Base-by-base conservation (phyloP, 2,113 vertebrate species). In the Marmota monax region DNA sequence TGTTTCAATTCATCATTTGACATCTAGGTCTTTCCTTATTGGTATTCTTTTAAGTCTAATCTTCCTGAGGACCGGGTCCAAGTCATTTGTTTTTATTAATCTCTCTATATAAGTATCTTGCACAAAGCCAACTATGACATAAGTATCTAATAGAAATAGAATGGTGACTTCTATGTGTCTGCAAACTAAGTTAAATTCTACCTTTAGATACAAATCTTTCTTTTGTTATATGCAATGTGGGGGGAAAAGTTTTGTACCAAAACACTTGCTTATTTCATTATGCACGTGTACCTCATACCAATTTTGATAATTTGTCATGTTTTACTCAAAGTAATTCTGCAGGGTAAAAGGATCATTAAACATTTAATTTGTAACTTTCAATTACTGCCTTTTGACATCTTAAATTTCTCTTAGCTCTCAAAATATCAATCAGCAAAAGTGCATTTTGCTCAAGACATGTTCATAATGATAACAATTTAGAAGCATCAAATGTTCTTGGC, bases 301-400 rank as follows among this genome's bases (percentile, higher is more conserved):
- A 78, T 79, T 90, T 84, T 74, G 53, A 83, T 96, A 72, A 96
- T 92, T 95, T 80, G 70, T 90, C 61, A 84, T 95, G 37, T 85
- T 88, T 91, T 92, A 70, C 7, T 85, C 42, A 93, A 94, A 89
- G 17, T 73, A 82, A 84, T 88, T 90, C 32, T 92, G 37, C 67
- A 70, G 78, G 18, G 74, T 86, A 86, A 51, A 76, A 90, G 11
- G 13, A 23, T 96, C 53, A 88, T 93, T 93, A 92, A 88, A 90
- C n/a, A 89, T 93, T 83, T 83, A 94, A 94, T 93, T 94, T 90
- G 69, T 84, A 67, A 69, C 20, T 88, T 96, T 39, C 90, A 92
- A 77, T 86, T 96, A 79, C 45, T 94, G 76, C 92, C 87, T 56
- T 97, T 90, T 95, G 88, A 69, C 85, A 86, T 94, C 56, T 92